Base-by-base conservation (phyloP, 2,113 vertebrate species). In the Cyanoderma ruficeps region DNA sequence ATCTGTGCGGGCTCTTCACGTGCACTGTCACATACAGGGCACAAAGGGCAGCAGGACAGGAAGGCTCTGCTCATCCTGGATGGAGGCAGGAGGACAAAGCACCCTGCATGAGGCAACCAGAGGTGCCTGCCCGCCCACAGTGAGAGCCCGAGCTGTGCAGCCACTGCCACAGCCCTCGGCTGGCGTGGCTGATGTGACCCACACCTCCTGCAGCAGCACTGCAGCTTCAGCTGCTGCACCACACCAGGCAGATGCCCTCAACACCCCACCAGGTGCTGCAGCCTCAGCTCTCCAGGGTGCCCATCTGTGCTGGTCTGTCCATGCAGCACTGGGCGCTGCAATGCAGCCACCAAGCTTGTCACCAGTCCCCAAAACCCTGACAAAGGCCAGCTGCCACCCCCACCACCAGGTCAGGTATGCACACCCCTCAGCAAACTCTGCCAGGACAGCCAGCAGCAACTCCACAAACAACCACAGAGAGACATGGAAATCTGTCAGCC, bases 11-110 rank as follows among this genome's bases (percentile, higher is more conserved):
- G 60, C 22, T 68, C n/a, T 46, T 33, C 56, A 11, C 4, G 7
- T 0, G 2, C 25, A 27, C 52, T 3, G 18, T 63, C 37, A 19
- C 0, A 0, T 4, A 24, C 20, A 13, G 25, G 23, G 35, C 16
- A 42, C 75, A 47, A 37, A 19, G 57, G 11, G 41, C 33, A 86
- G 37, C 3, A 3, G 37, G 41, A 59, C 7, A 2, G 11, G 20
- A 24, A 21, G 56, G 55, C 52, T 78, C 60, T 68, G 76, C 64
- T 71, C 60, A 20, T 3, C 13, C 42, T 33, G 57, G 42, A 12
- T 7, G 4, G 44, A 42, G n/a, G 22, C 52, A 82, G 39, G 39
- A 41, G 41, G 52, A 27, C 20, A 41, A 31, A 63, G 15, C 4
- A 2, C 56, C 5, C 65, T 42, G 28, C 23, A 9, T 0, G 7